Evolutionary conservation across 2,797 vertebrate genomes (phyloP).

Genomic region (Labroides dimidiatus): DNA sequence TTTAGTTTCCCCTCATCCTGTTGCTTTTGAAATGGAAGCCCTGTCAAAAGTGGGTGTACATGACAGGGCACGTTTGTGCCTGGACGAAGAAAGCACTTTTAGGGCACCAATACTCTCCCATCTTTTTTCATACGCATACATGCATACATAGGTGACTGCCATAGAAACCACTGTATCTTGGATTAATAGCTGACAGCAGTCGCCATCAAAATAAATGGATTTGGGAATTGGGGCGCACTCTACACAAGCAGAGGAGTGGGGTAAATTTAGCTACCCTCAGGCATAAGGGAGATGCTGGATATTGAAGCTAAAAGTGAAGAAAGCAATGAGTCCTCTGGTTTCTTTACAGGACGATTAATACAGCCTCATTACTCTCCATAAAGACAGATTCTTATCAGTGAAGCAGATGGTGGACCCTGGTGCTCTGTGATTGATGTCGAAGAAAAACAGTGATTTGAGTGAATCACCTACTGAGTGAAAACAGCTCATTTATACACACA

Average conservation of each 20-base stretch:
- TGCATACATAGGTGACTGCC: conserved; percentile 76
- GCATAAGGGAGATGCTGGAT: conserved; percentile 38
- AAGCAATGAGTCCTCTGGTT: background rate
- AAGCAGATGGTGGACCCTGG: background rate
- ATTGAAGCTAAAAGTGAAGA: conserved; percentile 39
- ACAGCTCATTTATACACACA: no score
- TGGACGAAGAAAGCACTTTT: conserved; percentile 41
- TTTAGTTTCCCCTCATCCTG: conserved; percentile 40
- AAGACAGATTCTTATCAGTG: conserved; percentile 16
- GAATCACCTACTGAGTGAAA: no score
- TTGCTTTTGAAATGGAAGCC: conserved; percentile 58
- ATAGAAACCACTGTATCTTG: conserved; percentile 75
- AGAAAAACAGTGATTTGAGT: background rate
- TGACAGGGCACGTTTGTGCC: conserved; percentile 22
- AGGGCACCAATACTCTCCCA: conserved; percentile 42
- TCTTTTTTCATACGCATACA: conserved; percentile 61
- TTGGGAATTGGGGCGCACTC: conserved; percentile 82
- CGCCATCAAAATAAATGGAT: conserved; percentile 82
- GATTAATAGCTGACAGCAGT: conserved; percentile 79
- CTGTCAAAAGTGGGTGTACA: conserved; percentile 32
- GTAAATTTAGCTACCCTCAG: conserved; percentile 79
- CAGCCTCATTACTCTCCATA: conserved; percentile 4
- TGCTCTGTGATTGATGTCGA: background rate
- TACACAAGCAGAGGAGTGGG: conserved; percentile 73
- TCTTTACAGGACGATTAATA: conserved; percentile 3